A percentile compares a stretch with the other conserved stretches of the same genome.
Evolutionary conservation across 1,140 invertebrate species (phyloP).

Genomic region (Drosophila asahinai): DNA sequence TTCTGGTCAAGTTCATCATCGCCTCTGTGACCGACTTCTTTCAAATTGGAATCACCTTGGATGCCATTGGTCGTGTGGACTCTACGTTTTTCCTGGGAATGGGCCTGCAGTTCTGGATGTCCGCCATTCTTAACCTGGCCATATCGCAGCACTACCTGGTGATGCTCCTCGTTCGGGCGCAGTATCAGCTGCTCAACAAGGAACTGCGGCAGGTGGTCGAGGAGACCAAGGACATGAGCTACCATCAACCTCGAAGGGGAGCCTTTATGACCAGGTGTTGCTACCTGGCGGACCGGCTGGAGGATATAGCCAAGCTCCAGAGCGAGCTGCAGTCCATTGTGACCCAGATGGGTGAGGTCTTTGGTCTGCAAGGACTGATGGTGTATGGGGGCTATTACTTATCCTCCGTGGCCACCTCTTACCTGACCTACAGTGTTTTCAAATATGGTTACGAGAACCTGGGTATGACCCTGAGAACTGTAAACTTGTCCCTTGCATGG

Average conservation of each 20-base stretch:
- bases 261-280: conserved; percentile 41
- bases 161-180: conserved; percentile 6
- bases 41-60: conserved; percentile 1
- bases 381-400: conserved; percentile 15
- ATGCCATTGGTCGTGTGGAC: not conserved
- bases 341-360: not conserved
- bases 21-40: not conserved
- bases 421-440: conserved; percentile 5
- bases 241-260: not conserved
- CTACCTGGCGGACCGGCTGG: conserved; percentile 24
- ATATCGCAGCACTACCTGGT: conserved; percentile 17
- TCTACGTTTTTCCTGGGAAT: not conserved
- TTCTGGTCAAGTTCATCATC: conserved; percentile 15
- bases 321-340: conserved; percentile 7
- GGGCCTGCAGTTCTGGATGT: not conserved
- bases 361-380: conserved; percentile 15
- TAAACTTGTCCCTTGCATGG: not conserved
- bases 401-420: not conserved
- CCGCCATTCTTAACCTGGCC: conserved; percentile 3
- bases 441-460: conserved; percentile 3
- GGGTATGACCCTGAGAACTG: not conserved
- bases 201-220: conserved; percentile 19
- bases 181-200: conserved; percentile 20
- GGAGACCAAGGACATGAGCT: conserved; percentile 2
- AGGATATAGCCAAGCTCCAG: conserved; percentile 16